Evolutionary conservation across 1,140 invertebrate genomes (phyloP).

Genomic region (Antheraea mylitta): DNA sequence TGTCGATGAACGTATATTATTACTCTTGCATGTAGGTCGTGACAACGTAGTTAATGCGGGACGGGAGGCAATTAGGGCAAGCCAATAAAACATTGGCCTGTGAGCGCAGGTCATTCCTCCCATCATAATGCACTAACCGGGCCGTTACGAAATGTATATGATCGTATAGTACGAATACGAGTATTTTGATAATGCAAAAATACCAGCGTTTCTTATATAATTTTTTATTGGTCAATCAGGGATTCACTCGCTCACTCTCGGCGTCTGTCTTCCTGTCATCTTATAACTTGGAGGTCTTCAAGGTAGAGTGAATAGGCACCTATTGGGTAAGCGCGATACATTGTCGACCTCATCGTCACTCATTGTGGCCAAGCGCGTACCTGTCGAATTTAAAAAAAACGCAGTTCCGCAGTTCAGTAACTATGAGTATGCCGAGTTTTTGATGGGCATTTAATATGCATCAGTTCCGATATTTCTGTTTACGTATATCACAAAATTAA

Average conservation of each 20-base stretch:
- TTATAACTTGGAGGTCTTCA: too few species aligned
- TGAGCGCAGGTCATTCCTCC: constrained; percentile 51
- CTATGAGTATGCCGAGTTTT: neutral
- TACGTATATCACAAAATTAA: too few species aligned
- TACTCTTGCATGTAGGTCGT: constrained; percentile 46
- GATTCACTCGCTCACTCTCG: too few species aligned
- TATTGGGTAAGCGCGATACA: too few species aligned
- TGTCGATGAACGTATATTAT: neutral
- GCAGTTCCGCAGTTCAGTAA: neutral
- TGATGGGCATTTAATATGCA: too few species aligned
- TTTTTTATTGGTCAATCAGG: neutral
- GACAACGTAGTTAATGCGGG: constrained; percentile 53
- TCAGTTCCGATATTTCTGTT: too few species aligned
- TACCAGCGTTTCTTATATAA: neutral
- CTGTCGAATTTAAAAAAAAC: too few species aligned
- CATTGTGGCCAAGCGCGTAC: too few species aligned
- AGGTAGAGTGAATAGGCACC: too few species aligned
- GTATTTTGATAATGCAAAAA: neutral
- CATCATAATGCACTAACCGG: constrained; percentile 5
- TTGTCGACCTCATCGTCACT: too few species aligned
- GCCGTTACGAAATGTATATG: neutral
- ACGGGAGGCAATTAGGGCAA: constrained; percentile 63
- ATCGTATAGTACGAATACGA: neutral
- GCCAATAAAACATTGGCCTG: constrained; percentile 63
- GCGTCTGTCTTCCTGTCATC: too few species aligned